These are phyloP conservation scores for Parauchenoglanis ngamensis DNA, from an alignment of 2,797 vertebrate species.

Conservation along the genomic window DNA sequence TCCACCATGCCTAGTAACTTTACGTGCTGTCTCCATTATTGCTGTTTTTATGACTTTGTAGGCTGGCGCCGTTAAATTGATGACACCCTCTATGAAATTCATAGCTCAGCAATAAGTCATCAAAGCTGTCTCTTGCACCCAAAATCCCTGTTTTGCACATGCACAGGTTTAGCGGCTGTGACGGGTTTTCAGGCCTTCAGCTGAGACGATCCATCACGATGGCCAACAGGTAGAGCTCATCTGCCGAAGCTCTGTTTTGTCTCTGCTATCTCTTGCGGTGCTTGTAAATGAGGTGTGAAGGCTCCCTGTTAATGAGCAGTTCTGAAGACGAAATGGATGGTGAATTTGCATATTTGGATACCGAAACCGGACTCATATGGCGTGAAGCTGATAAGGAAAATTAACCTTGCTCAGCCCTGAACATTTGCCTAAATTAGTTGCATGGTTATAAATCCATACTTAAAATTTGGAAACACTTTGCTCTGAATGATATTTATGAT, in stretches of 20 bases:
- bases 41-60: conserved; percentile 46
- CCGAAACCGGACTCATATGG: not conserved
- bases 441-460: not conserved
- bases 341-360: conserved; percentile 17
- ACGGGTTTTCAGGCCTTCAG: conserved; percentile 2
- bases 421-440: conserved; percentile 26
- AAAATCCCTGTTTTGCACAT: not conserved
- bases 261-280: conserved; percentile 28
- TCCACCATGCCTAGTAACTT: conserved; percentile 30
- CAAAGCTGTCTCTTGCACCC: not conserved
- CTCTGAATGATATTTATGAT: not conserved
- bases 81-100: conserved; percentile 32
- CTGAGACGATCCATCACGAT: conserved; percentile 1
- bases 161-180: not conserved
- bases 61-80: conserved; percentile 35
- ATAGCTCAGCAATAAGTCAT: conserved; percentile 38
- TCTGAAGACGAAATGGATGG: conserved; percentile 23
- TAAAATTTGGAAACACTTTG: conserved; percentile 6
- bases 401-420: conserved; percentile 32
- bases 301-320: conserved; percentile 33
- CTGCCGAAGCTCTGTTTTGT: conserved; percentile 1
- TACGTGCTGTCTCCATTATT: conserved; percentile 2
- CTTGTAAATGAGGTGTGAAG: conserved; percentile 52
- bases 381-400: conserved; percentile 27
- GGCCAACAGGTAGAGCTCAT: conserved; percentile 11